Evolutionary conservation across 1,140 invertebrate species (phyloP).

Genomic region (Matsumurasca onukii): DNA sequence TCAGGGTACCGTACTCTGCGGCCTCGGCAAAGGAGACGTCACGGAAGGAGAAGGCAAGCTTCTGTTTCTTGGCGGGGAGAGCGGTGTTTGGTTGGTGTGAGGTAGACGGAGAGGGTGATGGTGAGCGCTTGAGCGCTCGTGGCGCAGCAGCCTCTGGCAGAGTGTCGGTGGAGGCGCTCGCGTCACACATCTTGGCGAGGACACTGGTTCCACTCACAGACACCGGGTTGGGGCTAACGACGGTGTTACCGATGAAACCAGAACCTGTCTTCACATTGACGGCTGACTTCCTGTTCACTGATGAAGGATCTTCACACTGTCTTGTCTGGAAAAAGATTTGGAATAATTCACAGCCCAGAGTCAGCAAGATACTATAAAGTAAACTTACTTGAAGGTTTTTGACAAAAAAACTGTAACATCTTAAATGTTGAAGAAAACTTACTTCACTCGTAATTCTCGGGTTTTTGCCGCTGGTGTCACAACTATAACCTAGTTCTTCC

Average conservation of each 20-base stretch:
- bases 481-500: too few relatives aligned
- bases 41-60: constrained; percentile 61
- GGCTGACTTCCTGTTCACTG: constrained; percentile 11
- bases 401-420: too few relatives aligned
- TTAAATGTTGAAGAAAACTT: too few relatives aligned
- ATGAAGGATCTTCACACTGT: constrained; percentile 3
- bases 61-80: constrained; percentile 65
- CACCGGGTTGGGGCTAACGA: background rate
- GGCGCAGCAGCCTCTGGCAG: background rate
- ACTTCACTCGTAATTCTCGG: too few relatives aligned
- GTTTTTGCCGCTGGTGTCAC: too few relatives aligned
- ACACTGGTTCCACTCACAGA: background rate
- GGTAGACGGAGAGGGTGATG: background rate
- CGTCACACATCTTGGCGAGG: background rate
- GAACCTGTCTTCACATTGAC: constrained; percentile 18
- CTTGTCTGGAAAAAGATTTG: constrained; percentile 16
- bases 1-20: constrained; percentile 84
- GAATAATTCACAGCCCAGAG: too few relatives aligned
- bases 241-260: background rate
- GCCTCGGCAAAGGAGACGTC: constrained; percentile 86
- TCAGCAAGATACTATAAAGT: too few relatives aligned
- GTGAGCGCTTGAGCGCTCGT: background rate
- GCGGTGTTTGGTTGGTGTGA: constrained; percentile 36
- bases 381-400: too few relatives aligned
- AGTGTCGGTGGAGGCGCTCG: background rate